Evolutionary conservation across 2,888 invertebrate species (phyloP).

Genomic region (Tachina grossa): DNA sequence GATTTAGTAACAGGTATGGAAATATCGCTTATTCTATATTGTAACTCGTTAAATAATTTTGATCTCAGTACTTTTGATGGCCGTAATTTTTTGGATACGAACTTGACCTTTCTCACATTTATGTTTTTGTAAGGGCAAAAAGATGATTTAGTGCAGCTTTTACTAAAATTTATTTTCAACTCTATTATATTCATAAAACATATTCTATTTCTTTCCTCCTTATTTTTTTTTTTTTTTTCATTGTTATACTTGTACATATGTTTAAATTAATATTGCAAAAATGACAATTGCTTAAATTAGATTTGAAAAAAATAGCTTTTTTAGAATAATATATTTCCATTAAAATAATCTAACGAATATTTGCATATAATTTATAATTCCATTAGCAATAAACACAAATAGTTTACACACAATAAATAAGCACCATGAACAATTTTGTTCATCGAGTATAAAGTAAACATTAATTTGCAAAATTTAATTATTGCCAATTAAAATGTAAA

Average conservation of each 20-base stretch:
- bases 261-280: constrained; percentile 3
- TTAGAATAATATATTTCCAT: constrained; percentile 17
- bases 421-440: constrained; percentile 4
- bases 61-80: no score
- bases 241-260: background rate
- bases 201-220: background rate
- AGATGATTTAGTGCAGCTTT: no score
- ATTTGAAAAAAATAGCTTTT: constrained; percentile 28
- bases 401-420: background rate
- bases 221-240: background rate
- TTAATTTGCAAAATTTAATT: constrained; percentile 70
- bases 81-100: no score
- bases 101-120: no score
- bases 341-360: constrained; percentile 54
- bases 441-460: constrained; percentile 57
- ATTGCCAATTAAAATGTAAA: constrained; percentile 69
- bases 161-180: no score
- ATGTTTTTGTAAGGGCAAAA: no score
- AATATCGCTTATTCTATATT: no score
- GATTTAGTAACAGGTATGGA: no score
- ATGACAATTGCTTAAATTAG: constrained; percentile 32
- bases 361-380: constrained; percentile 68
- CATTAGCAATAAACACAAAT: constrained; percentile 54
- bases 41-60: no score
- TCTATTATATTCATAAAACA: background rate